Base-by-base conservation (phyloP, 2,113 vertebrate species). In the Picathartes gymnocephalus region DNA sequence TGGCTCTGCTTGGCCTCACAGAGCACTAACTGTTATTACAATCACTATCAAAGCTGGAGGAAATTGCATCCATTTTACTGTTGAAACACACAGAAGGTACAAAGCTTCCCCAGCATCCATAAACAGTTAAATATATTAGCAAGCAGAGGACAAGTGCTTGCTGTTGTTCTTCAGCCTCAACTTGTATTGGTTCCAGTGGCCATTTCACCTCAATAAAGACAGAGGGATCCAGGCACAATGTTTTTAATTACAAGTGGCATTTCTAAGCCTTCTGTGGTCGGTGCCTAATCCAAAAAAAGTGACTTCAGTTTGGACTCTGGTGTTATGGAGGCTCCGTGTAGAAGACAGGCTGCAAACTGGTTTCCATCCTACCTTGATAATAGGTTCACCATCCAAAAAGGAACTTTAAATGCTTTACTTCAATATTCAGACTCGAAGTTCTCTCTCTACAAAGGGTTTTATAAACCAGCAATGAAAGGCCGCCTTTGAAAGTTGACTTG, bases 351-450 rank as follows among this genome's bases (percentile, higher is more conserved):
- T 85, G 92, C 74, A 96, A 95, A 96, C 84, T 84, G 81, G 88
- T 86, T 96, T 82, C 86, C 91, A 74, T 87, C 66, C 86, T 85
- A 76, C 86, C 91, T 90, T 95, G 95, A 96, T 87, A 84, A 90
- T 65, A 96, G 66, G 48, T 71, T 92, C 89, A 92, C 21, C 50
- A 53, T 95, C 90, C 86, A 93, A 92, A 98, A 96, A 95, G 68
- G 68, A 92, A 86, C 94, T 93, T 96, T 94, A 95, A 96, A 94
- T 88, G 80, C 42, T 94, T 94, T 71, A 74, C 84, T 96, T 95
- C 92, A 97, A 97, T 96, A 97, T 94, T 97, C 95, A 96, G 72
- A 93, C 91, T 85, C 89, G 94, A 91, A 93, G 81, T 90, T 95
- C 97, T 96, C 81, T 90, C 95, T 97, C 93, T 95, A 95, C 88